Evolutionary conservation across 1,140 invertebrate genomes (phyloP).

Genomic region (Paraescarpia echinospica): DNA sequence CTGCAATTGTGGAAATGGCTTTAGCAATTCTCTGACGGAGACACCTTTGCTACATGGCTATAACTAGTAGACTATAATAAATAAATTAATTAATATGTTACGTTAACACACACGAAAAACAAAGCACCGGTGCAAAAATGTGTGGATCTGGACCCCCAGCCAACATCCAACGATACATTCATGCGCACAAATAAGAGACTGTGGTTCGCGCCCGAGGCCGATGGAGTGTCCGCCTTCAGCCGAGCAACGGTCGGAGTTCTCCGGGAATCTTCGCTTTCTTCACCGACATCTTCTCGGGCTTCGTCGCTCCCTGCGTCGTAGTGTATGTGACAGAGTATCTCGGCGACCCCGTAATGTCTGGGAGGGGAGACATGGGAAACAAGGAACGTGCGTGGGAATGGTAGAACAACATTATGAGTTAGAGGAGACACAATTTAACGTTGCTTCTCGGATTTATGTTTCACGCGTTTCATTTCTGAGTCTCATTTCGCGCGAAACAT

Average conservation of each 20-base stretch:
- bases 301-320: neutral
- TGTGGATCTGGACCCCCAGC: neutral
- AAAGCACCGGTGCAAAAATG: neutral
- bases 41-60: too few species aligned
- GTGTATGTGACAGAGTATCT: neutral
- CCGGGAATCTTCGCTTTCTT: neutral
- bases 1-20: neutral
- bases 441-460: too few species aligned
- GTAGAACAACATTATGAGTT: neutral
- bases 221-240: neutral
- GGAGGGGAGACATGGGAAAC: neutral
- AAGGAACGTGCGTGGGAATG: neutral
- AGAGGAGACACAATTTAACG: neutral
- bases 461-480: too few species aligned
- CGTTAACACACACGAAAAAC: neutral
- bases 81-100: neutral
- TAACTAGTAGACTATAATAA: neutral
- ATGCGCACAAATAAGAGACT: neutral
- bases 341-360: neutral
- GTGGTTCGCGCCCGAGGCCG: too few species aligned
- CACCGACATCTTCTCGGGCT: neutral
- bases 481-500: too few species aligned
- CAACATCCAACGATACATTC: neutral
- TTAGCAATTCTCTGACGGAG: neutral
- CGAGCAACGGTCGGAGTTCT: neutral